Evolutionary conservation across 2,888 invertebrate species (phyloP), one percentile per base, ranked within the genome.

Genomic region (Escarpia spicata): DNA sequence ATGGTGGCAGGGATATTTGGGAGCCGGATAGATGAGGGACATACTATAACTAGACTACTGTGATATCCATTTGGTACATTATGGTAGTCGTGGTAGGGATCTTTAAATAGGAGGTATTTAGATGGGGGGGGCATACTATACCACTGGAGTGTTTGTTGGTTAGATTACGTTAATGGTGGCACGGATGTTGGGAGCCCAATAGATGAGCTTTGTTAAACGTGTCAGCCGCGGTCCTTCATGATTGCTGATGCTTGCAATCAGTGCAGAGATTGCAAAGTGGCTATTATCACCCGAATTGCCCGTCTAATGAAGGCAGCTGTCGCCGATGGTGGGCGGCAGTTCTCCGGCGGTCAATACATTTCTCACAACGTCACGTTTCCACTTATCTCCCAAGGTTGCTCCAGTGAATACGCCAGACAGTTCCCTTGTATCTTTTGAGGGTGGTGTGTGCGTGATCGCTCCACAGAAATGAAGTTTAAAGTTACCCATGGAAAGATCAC

Each of bases 161-260:
- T 75, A 75, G 75, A 75, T 26, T 26, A 75, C 75, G 75, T 15
- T 75, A 75, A n/a, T n/a, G 75, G 75, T 6, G 52, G 52, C 52
- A 75, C 19, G 75, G 75, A 75, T 26, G 26, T 19, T 75, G 75
- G 75, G 75, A 15, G 3, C n/a, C 26, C 19, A 6, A 75, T 75
- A 75, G 75, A 75, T 75, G 75, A 75, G 75, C 75, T 75, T 75
- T 75, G 75, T 75, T 75, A 75, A 75, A 75, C 75, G 75, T 75
- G 75, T 75, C 75, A 75, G 75, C 75, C 75, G 3, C 26, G 19
- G 19, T n/a, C n/a, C 75, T 75, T 75, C 19, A 75, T 75, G 75
- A 75, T n/a, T 75, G n/a, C 75, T 26, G 26, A 75, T 75, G 75
- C 75, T 75, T 75, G 19, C 75, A 75, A 75, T 75, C 75, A 75